Evolutionary conservation across 2,888 invertebrate genomes (phyloP).

Genomic region (Spisula solida): DNA sequence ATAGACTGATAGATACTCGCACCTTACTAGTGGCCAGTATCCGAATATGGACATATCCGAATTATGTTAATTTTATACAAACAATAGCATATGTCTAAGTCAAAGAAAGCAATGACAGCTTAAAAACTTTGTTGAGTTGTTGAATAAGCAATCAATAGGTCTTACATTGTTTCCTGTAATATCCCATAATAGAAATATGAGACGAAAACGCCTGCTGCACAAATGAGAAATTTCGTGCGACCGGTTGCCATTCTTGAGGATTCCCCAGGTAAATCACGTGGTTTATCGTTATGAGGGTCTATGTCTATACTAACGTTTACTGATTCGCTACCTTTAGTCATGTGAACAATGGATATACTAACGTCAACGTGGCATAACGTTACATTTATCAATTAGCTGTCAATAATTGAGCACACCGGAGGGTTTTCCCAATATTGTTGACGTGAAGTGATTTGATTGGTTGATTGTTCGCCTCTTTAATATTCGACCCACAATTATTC

Average conservation of each 20-base stretch:
- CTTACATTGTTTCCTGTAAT: slow-evolving; percentile 96
- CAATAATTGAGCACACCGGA: background rate
- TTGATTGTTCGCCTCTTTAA: background rate
- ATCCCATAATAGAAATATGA: slow-evolving; percentile 97
- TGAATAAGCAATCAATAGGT: background rate
- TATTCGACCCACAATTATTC: background rate
- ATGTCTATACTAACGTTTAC: slow-evolving; percentile 19
- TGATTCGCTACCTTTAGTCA: slow-evolving; percentile 33
- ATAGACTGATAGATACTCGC: too few relatives aligned
- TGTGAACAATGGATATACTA: slow-evolving; percentile 16
- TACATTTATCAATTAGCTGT: background rate
- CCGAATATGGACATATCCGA: slow-evolving; percentile 12
- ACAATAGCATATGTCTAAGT: background rate
- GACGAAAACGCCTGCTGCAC: slow-evolving; percentile 95
- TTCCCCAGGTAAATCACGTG: slow-evolving; percentile 38
- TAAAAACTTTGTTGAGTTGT: background rate
- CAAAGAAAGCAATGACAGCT: background rate
- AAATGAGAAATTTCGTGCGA: slow-evolving; percentile 90
- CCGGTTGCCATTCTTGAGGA: slow-evolving; percentile 59
- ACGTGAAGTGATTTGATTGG: slow-evolving; percentile 43
- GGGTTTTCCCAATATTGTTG: slow-evolving; percentile 27
- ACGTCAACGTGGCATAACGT: slow-evolving; percentile 50
- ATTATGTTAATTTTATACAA: background rate
- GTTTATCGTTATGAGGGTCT: background rate
- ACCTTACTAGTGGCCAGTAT: background rate